Evolutionary conservation across 2,797 vertebrate species (phyloP), one percentile per base, ranked within the genome.

Genomic region (Lemur catta): DNA sequence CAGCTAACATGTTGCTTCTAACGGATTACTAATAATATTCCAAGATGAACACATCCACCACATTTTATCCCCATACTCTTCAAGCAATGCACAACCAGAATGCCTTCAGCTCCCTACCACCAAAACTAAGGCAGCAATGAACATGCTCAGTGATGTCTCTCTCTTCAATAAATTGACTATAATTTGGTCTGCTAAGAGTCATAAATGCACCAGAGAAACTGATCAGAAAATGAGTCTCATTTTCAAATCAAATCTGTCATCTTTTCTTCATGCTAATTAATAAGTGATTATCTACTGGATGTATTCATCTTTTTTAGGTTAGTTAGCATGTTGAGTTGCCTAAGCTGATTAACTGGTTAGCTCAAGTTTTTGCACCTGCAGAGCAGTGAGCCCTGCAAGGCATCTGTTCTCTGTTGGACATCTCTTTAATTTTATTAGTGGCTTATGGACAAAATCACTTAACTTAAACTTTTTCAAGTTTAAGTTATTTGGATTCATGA

Each of bases 391-490:
- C 89, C 50, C 87, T 22, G 41, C 4, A 52, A 96, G 38, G 67
- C 94, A 92, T 95, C 96, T 84, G 22, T 84, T 93, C 96, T 94
- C 94, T 93, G 96, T 96, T 95, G 95, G 96, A 97, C 96, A 94
- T 97, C 84, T 84, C 74, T 95, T 96, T 97, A 97, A 96, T 97
- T 97, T 98, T 97, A 97, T 96, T 97, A 96, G 96, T 94, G 94
- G 95, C 95, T 97, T 94, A 96, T 89, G 94, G 94, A 97, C 91
- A 97, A 97, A 97, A 97, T 98, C 96, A 96, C 79, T 96, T 96
- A 82, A 93, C 89, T 95, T 91, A 91, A 97, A 96, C 74, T 95
- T 97, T 96, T 97, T 97, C 94, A 97, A 97, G 93, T 96, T 91
- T 95, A 92, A 96, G 90, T 95, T 97, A 96, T 96, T 96, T 96